A percentile compares a stretch with the other conserved stretches of the same genome.
Evolutionary conservation across 2,888 invertebrate genomes (phyloP).

Genomic region (Brachyptera putata): DNA sequence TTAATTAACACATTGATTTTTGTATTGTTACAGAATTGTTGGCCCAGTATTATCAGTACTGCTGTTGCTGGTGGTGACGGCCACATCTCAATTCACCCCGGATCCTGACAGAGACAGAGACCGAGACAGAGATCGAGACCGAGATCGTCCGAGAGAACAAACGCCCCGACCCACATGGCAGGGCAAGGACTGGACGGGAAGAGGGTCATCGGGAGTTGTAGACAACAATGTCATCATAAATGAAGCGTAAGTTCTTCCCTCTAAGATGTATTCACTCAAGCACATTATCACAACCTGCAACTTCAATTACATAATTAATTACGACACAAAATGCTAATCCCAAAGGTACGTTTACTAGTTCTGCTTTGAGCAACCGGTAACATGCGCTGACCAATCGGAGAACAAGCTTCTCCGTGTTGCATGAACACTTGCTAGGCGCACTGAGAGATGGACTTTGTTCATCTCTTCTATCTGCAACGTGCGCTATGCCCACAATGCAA

Average conservation of each 20-base stretch:
- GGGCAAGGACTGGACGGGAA: background rate
- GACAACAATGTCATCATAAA: constrained; percentile 52
- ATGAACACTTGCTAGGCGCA: too few relatives aligned
- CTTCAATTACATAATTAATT: too few relatives aligned
- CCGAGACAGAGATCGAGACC: background rate
- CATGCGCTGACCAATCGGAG: too few relatives aligned
- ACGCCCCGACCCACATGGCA: constrained; percentile 5
- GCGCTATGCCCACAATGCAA: too few relatives aligned
- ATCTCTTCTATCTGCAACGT: too few relatives aligned
- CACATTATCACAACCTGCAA: too few relatives aligned
- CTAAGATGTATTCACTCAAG: too few relatives aligned
- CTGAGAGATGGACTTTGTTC: too few relatives aligned
- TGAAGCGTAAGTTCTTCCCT: constrained; percentile 52
- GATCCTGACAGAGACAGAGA: background rate
- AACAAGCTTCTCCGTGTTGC: too few relatives aligned
- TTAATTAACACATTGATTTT: background rate
- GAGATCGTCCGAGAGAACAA: background rate
- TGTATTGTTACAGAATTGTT: constrained; percentile 1
- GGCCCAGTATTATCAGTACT: background rate
- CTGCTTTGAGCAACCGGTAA: too few relatives aligned
- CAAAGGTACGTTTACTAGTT: too few relatives aligned
- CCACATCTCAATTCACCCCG: constrained; percentile 2
- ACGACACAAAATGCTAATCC: too few relatives aligned
- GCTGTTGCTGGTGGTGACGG: background rate
- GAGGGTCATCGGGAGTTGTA: background rate